phyloP scores from a whole-genome alignment of 2,113 vertebrate genomes.

The Xenopus laevis region DNA sequence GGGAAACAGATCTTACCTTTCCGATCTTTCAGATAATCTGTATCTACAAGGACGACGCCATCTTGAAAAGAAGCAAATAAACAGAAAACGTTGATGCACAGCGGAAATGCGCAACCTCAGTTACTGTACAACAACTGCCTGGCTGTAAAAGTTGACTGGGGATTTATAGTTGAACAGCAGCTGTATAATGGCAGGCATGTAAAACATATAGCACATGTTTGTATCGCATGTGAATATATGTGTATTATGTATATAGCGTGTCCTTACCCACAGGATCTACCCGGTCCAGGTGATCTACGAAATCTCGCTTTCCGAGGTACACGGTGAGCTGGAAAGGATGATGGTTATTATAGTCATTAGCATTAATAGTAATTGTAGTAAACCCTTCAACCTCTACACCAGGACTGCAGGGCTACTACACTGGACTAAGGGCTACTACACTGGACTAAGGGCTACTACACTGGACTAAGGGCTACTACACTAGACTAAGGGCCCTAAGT shows the following conservation, averaged over 20 bases:
- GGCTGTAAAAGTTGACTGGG: too few species aligned
- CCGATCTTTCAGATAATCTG: slow-evolving; percentile 79
- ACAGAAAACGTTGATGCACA: too few species aligned
- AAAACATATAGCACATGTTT: too few species aligned
- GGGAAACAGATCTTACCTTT: slow-evolving; percentile 63
- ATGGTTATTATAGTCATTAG: neutral
- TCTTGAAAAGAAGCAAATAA: slow-evolving; percentile 53
- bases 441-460: too few species aligned
- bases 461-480: too few species aligned
- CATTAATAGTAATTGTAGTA: neutral
- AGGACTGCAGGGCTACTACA: neutral
- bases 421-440: slow-evolving; percentile 23
- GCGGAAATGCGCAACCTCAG: too few species aligned
- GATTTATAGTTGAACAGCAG: too few species aligned
- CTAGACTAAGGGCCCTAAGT: slow-evolving; percentile 32
- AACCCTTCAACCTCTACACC: rapidly evolving
- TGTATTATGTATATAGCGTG: neutral
- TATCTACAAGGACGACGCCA: slow-evolving; percentile 78
- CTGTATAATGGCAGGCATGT: too few species aligned
- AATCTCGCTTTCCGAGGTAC: slow-evolving; percentile 87
- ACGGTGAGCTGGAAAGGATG: slow-evolving; percentile 72
- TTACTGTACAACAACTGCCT: too few species aligned
- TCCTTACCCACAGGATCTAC: slow-evolving; percentile 85
- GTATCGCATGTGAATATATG: too few species aligned
- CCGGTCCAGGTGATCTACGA: slow-evolving; percentile 86